phyloP scores from a whole-genome alignment of 2,888 invertebrate genomes.

The Acronicta aceris region DNA sequence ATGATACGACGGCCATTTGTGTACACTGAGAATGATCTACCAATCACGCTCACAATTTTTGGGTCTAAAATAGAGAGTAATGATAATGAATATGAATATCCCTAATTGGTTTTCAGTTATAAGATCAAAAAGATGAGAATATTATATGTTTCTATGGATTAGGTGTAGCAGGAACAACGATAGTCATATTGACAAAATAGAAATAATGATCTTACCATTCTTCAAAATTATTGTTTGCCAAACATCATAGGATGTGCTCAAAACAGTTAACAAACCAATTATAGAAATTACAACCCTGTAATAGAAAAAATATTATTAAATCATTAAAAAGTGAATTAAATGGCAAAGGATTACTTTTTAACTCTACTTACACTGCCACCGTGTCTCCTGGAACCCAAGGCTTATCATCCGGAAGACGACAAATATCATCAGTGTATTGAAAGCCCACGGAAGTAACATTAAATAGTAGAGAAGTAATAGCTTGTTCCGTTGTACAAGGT shows the following conservation, averaged over 20 bases:
- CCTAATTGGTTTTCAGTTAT: too few relatives aligned
- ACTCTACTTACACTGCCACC: conserved; percentile 69
- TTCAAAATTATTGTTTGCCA: conserved; percentile 50
- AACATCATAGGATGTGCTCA: conserved; percentile 68
- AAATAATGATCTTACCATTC: conserved; percentile 51
- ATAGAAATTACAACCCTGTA: conserved; percentile 62
- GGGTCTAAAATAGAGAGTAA: conserved; percentile 57
- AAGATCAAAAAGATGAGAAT: too few relatives aligned
- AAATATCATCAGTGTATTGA: conserved; percentile 61
- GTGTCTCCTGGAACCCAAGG: conserved; percentile 71
- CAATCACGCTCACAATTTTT: conserved; percentile 44
- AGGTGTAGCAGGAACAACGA: neutral
- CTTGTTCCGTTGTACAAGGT: conserved; percentile 65
- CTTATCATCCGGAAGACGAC: conserved; percentile 72
- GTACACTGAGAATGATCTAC: conserved; percentile 66
- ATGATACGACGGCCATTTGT: conserved; percentile 75
- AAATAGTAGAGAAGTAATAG: conserved; percentile 55
- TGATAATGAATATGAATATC: too few relatives aligned
- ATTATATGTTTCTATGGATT: too few relatives aligned
- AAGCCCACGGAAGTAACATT: conserved; percentile 59
- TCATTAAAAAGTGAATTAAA: too few relatives aligned
- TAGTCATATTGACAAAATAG: too few relatives aligned
- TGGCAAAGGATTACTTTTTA: too few relatives aligned
- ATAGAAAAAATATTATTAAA: conserved; percentile 20
- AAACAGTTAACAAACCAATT: conserved; percentile 66